Percentiles rank a stretch among this genome's conserved stretches.
These are phyloP conservation scores for Sitobion miscanthi DNA, from an alignment of 1,140 invertebrate genomes.

Conservation along the genomic window DNA sequence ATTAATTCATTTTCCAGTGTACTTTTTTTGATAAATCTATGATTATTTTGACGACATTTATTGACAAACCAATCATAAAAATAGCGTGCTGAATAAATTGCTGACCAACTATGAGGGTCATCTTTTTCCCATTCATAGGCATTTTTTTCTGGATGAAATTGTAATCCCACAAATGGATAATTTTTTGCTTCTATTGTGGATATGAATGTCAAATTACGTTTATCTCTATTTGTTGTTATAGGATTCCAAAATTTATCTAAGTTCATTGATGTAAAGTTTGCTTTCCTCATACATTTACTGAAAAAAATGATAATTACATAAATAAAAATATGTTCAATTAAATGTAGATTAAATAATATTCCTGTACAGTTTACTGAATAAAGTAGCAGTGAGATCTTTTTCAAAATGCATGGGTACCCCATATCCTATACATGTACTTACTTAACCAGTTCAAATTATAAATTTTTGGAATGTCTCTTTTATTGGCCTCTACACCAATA, in stretches of 20 bases:
- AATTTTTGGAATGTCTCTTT: background rate
- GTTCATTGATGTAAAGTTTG: slow-evolving; percentile 51
- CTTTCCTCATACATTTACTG: slow-evolving; percentile 58
- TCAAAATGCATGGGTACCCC: too few species aligned
- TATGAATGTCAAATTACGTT: slow-evolving; percentile 71
- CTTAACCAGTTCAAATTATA: too few species aligned
- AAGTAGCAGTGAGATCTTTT: too few species aligned
- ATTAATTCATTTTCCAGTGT: background rate
- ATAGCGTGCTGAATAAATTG: slow-evolving; percentile 73
- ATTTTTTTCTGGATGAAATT: slow-evolving; percentile 93
- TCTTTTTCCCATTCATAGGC: slow-evolving; percentile 77
- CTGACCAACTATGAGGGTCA: slow-evolving; percentile 70
- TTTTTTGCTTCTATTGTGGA: slow-evolving; percentile 71
- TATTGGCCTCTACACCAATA: background rate
- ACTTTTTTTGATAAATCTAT: slow-evolving; percentile 42
- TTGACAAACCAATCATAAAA: slow-evolving; percentile 76
- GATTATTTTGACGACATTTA: slow-evolving; percentile 55
- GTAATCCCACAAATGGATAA: slow-evolving; percentile 84
- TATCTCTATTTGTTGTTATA: slow-evolving; percentile 75
- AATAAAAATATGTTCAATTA: background rate
- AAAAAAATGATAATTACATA: slow-evolving; percentile 13
- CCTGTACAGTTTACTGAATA: too few species aligned
- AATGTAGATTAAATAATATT: background rate
- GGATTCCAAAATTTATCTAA: slow-evolving; percentile 67
- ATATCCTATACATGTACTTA: background rate